A percentile compares a stretch with the other conserved stretches of the same genome.
These are phyloP conservation scores for Drosophila merina DNA, from an alignment of 2,888 invertebrate genomes.

Conservation along the genomic window DNA sequence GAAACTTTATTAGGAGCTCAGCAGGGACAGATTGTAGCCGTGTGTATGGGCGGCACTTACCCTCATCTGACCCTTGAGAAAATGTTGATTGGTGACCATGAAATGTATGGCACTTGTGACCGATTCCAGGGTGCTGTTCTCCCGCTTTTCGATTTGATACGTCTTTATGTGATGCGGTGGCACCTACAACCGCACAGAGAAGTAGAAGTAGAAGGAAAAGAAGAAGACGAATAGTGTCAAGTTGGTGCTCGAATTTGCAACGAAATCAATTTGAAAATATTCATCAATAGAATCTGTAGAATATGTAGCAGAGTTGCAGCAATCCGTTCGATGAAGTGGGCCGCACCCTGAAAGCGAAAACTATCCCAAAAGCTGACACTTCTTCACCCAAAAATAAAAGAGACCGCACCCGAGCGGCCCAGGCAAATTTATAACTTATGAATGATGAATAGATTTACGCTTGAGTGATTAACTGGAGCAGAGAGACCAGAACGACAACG, in stretches of 20 bases:
- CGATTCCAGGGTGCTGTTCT: conserved; percentile 81
- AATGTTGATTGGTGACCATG: conserved; percentile 83
- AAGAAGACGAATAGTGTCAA: conserved; percentile 39
- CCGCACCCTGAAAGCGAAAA: conserved; percentile 29
- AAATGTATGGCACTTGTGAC: conserved; percentile 82
- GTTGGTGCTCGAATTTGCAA: conserved; percentile 33
- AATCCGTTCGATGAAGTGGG: conserved; percentile 40
- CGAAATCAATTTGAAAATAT: conserved; percentile 69
- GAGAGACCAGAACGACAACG: conserved; percentile 16
- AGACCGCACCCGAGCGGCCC: conserved; percentile 57
- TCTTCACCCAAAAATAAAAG: conserved; percentile 62
- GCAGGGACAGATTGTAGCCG: neutral
- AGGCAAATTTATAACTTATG: conserved; percentile 80
- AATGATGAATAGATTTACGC: conserved; percentile 81
- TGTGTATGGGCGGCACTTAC: conserved; percentile 56
- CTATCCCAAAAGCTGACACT: conserved; percentile 54
- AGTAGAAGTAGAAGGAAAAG: neutral
- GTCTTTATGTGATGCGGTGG: conserved; percentile 83
- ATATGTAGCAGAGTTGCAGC: conserved; percentile 22
- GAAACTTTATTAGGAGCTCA: conserved; percentile 25
- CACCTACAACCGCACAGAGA: conserved; percentile 63
- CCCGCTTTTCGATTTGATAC: conserved; percentile 82
- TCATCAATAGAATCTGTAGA: conserved; percentile 35
- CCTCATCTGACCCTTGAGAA: conserved; percentile 82
- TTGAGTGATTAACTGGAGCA: conserved; percentile 81